Base-by-base conservation (phyloP, 2,797 vertebrate species). In the Yasuhikotakia modesta region DNA sequence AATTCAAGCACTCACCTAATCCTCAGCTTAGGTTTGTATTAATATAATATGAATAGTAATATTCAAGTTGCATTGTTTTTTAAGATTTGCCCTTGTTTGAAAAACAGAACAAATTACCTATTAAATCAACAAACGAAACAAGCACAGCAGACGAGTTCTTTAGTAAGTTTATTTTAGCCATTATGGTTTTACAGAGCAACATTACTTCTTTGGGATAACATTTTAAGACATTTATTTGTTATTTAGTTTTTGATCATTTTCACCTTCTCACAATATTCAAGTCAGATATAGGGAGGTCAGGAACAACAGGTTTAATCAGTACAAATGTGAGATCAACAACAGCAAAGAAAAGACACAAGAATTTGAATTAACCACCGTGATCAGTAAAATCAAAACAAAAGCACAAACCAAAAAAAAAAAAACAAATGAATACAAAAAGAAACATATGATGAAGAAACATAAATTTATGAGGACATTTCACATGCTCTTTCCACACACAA, bases 231-330 rank as follows among this genome's bases (percentile, higher is more conserved):
- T 85, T 89, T 83, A 85, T 79, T 85, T 84, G 86, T 82, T 73
- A 72, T 60, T 58, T 67, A 57, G 52, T 74, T 81, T 86, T 76
- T 22, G 70, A 85, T 91, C 88, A 92, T 88, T 92, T 93, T 91
- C 91, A 93, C 88, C 86, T 85, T 88, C 92, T 93, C 90, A 93
- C 91, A 92, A 93, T 89, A 83, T 92, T 92, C 89, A 93, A 91
- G 91, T 93, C 90, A 93, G 88, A 90, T 91, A 91, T 85, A 87
- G 88, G 76, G 83, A 91, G 82, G 85, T 86, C 83, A 90, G 88
- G 88, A 90, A 88, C 83, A 90, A 88, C 87, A 89, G 85, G 85
- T 89, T 79, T 90, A 85, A 79, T 91, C 86, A 88, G 87, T 87
- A 88, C 88, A 85, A 85, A 87, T 86, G 90, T 87, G 88, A 88